Percentiles rank a stretch among this genome's conserved stretches.
phyloP scores from a whole-genome alignment of 2,797 vertebrate species.

The Brotogeris chrysoptera region DNA sequence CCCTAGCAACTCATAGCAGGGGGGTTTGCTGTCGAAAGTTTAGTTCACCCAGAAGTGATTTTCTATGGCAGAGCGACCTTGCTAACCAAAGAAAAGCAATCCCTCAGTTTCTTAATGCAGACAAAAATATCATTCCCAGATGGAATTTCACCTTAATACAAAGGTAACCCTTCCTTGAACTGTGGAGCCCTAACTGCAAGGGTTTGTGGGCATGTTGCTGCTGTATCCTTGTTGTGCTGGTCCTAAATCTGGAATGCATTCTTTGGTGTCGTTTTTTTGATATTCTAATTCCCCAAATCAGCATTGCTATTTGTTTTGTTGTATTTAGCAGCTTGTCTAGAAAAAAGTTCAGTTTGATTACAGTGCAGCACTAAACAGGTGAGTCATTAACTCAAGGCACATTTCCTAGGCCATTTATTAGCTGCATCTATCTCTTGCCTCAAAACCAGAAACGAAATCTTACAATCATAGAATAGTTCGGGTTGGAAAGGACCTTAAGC shows the following conservation, averaged over 20 bases:
- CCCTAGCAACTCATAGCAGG: rapidly evolving
- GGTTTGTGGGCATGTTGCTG: rapidly evolving
- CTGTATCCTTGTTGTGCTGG: rapidly evolving
- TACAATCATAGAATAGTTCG: neutral
- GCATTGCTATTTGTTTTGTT: neutral
- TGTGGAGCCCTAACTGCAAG: rapidly evolving
- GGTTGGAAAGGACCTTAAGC: neutral
- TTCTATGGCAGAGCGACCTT: neutral
- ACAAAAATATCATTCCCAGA: rapidly evolving
- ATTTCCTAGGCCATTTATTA: neutral
- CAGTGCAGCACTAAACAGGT: neutral
- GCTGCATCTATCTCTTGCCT: neutral
- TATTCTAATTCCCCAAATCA: neutral
- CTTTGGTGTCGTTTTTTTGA: rapidly evolving
- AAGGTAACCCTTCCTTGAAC: rapidly evolving
- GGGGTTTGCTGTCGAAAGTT: neutral
- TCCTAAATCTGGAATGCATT: neutral
- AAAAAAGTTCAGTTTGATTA: neutral
- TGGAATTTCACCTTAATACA: rapidly evolving
- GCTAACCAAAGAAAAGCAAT: neutral
- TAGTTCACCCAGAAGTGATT: neutral
- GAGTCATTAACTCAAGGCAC: neutral
- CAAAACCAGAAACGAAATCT: rapidly evolving
- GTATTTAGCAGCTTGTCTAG: neutral
- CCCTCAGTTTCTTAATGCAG: rapidly evolving